Conservation (phyloP, 2,113 vertebrate genomes). For the Nanorana parkeri region DNA sequence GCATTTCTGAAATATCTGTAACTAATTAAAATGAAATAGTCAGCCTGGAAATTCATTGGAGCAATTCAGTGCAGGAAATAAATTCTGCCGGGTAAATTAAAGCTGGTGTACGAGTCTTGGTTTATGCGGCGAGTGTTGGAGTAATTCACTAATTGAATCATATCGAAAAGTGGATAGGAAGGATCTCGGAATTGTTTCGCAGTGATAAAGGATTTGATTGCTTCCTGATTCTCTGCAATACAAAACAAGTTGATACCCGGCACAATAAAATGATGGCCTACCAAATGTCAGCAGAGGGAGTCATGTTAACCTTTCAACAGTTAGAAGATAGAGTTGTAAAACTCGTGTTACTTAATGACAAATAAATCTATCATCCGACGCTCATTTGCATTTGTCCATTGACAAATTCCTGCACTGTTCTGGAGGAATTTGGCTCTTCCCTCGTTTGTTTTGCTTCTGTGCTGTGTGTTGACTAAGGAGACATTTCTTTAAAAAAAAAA, state of each 20-base stretch:
- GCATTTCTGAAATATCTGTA: conserved; percentile 27
- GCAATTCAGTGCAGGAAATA: conserved; percentile 38
- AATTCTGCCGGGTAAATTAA: conserved; percentile 24
- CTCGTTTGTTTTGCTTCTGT: neutral
- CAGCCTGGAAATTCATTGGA: conserved; percentile 36
- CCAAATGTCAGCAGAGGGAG: conserved; percentile 67
- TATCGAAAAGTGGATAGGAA: conserved; percentile 49
- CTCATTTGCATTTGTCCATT: conserved; percentile 56
- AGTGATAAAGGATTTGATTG: conserved; percentile 58
- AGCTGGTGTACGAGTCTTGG: neutral
- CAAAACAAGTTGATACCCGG: conserved; percentile 61
- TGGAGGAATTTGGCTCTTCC: neutral
- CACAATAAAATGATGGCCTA: conserved; percentile 57
- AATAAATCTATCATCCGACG: conserved; percentile 56
- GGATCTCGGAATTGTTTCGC: conserved; percentile 50
- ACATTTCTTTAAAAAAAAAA: conserved; percentile 56
- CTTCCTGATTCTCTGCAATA: conserved; percentile 45
- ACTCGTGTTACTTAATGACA: conserved; percentile 55
- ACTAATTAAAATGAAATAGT: conserved; percentile 46
- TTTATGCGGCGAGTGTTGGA: conserved; percentile 22
- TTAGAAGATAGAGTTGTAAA: conserved; percentile 67
- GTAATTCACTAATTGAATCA: conserved; percentile 43
- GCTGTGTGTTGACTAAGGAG: conserved; percentile 9
- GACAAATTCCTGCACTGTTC: conserved; percentile 68
- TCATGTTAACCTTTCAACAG: conserved; percentile 76